Evolutionary conservation across 2,797 vertebrate species (phyloP).

Genomic region (Sebastes matsubarae): DNA sequence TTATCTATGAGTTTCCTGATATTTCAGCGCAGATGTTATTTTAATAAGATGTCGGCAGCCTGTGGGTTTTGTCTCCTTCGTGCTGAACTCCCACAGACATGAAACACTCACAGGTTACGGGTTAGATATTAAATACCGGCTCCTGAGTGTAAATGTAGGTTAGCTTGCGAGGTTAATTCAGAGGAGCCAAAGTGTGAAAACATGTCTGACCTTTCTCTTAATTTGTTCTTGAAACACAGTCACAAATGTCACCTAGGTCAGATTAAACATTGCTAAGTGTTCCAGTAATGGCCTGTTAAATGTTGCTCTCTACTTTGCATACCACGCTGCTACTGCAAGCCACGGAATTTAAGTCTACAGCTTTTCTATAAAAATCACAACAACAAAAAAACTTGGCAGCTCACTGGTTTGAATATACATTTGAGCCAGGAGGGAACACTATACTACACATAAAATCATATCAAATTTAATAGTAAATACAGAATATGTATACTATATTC

Average conservation of each 20-base stretch:
- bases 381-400: not conserved
- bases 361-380: not conserved
- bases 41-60: constrained; percentile 14
- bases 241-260: constrained; percentile 12
- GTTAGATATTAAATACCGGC: constrained; percentile 24
- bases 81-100: constrained; percentile 2
- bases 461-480: not conserved
- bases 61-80: not conserved
- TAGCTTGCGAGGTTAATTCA: constrained; percentile 13
- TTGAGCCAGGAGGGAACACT: not conserved
- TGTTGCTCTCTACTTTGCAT: not conserved
- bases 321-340: not conserved
- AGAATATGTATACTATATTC: not conserved
- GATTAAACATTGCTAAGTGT: not conserved
- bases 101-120: constrained; percentile 8
- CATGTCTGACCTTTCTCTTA: constrained; percentile 18
- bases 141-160: not conserved
- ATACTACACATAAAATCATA: not conserved
- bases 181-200: not conserved
- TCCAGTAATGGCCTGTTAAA: constrained; percentile 4
- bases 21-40: constrained; percentile 16
- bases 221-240: constrained; percentile 6
- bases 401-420: not conserved
- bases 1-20: constrained; percentile 24
- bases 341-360: not conserved